These are phyloP conservation scores for Antrozous pallidus DNA, from an alignment of 2,797 vertebrate genomes.

Conservation along the genomic window DNA sequence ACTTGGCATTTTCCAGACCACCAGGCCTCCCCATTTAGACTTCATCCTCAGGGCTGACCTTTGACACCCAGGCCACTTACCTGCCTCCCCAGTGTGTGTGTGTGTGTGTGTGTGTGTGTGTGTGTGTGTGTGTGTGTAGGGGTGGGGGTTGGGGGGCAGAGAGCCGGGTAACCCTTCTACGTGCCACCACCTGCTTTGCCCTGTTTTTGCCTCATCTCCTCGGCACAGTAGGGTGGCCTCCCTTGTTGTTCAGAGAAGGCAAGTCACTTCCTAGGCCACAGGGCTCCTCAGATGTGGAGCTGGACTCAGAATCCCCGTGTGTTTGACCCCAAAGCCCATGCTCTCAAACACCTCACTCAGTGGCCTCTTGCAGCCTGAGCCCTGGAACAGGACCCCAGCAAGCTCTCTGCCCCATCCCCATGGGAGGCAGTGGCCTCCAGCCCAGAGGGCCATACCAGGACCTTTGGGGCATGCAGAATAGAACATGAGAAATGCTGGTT, in stretches of 20 bases:
- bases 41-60: not conserved
- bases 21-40: not conserved
- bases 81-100: too few species aligned
- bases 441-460: too few species aligned
- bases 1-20: too few species aligned
- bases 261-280: not conserved
- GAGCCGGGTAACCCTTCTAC: not conserved
- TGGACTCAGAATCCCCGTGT: not conserved
- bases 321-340: not conserved
- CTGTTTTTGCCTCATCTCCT: fast-evolving
- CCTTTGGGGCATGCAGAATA: not conserved
- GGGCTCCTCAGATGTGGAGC: not conserved
- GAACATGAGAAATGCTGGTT: not conserved
- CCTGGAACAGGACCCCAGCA: fast-evolving
- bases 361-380: not conserved
- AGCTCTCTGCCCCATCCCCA: too few species aligned
- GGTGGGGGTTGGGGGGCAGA: too few species aligned
- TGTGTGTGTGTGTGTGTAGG: too few species aligned
- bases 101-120: too few species aligned
- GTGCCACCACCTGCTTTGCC: fast-evolving
- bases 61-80: too few species aligned
- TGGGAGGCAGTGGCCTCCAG: not conserved
- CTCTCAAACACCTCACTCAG: fast-evolving
- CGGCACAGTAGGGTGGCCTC: fast-evolving
- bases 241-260: too few species aligned